Percentiles rank a stretch among this genome's conserved stretches.
phyloP scores from a whole-genome alignment of 2,888 invertebrate genomes.

The Psylliodes chrysocephalus region DNA sequence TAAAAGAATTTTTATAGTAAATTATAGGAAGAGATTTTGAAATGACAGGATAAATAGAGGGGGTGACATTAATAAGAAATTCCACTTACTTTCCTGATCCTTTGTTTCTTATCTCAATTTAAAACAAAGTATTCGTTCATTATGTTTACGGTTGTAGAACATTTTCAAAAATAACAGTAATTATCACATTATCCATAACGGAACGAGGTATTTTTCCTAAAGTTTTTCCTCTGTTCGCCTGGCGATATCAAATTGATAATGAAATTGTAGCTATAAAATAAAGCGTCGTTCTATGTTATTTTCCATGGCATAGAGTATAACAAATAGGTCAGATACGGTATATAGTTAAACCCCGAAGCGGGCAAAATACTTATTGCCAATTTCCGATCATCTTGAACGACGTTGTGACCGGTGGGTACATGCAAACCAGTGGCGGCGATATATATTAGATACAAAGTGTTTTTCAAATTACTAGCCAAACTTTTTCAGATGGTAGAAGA shows the following conservation, averaged over 20 bases:
- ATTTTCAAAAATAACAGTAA: conserved; percentile 16
- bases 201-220: neutral
- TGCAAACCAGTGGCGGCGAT: conserved; percentile 5
- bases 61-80: too few relatives aligned
- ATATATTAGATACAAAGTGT: too few relatives aligned
- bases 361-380: conserved; percentile 25
- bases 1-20: too few relatives aligned
- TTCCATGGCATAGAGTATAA: conserved; percentile 17
- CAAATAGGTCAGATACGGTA: conserved; percentile 29
- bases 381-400: conserved; percentile 24
- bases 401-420: conserved; percentile 18
- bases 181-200: conserved; percentile 6
- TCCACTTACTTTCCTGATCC: too few relatives aligned
- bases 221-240: neutral
- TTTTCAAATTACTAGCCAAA: too few relatives aligned
- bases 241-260: conserved; percentile 19
- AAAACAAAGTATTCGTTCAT: neutral
- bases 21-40: too few relatives aligned
- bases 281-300: conserved; percentile 18
- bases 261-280: conserved; percentile 22
- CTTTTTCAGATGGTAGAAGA: too few relatives aligned
- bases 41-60: too few relatives aligned
- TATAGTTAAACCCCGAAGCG: conserved; percentile 19
- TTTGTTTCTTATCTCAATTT: neutral
- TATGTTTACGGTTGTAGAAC: neutral